Evolutionary conservation across 2,888 invertebrate genomes (phyloP).

Genomic region (Synergus laeviventris): DNA sequence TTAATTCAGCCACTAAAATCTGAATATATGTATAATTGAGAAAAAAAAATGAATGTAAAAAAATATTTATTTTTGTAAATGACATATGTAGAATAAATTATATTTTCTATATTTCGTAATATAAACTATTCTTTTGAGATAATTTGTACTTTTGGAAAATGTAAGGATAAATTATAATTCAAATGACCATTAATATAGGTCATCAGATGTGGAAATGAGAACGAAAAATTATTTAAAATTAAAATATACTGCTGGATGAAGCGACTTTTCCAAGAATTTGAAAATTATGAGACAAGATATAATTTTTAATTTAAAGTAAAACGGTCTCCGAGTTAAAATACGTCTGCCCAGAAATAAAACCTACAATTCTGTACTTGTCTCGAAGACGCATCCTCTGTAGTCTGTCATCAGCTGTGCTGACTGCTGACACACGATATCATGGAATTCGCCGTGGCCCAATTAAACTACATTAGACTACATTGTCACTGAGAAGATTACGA

Average conservation of each 20-base stretch:
- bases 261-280: slow-evolving; percentile 23
- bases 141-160: neutral
- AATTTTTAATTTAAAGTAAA: slow-evolving; percentile 37
- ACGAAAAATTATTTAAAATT: neutral
- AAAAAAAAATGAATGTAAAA: neutral
- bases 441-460: slow-evolving; percentile 36
- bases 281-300: slow-evolving; percentile 22
- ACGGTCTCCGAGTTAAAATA: slow-evolving; percentile 24
- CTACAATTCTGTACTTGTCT: slow-evolving; percentile 40
- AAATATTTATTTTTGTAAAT: neutral
- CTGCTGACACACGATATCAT: slow-evolving; percentile 37
- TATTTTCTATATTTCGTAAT: neutral
- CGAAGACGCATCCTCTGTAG: slow-evolving; percentile 36
- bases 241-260: slow-evolving; percentile 4
- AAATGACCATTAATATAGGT: no score
- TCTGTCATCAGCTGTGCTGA: slow-evolving; percentile 33
- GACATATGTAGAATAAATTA: neutral
- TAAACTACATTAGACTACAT: slow-evolving; percentile 39
- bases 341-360: slow-evolving; percentile 35
- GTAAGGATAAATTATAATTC: neutral
- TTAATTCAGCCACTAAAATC: slow-evolving; percentile 5
- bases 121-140: neutral
- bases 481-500: slow-evolving; percentile 7
- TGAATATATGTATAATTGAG: neutral
- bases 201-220: neutral